phyloP scores from a whole-genome alignment of 37 sponge, comb jelly and placozoan genomes.

The Beroe ovata region DNA sequence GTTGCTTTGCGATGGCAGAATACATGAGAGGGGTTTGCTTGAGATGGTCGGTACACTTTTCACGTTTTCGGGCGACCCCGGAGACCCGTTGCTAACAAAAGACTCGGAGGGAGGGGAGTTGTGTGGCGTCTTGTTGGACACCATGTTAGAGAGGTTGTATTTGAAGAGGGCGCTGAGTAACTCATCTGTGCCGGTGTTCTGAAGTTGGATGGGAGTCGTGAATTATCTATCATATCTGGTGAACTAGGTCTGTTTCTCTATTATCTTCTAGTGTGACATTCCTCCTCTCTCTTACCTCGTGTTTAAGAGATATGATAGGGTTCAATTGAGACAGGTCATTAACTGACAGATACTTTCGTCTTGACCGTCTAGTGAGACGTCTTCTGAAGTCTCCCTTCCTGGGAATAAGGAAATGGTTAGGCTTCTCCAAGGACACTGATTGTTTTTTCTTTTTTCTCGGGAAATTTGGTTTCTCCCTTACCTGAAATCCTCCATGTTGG shows the following conservation, averaged over 20 bases:
- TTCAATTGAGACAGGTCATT: slow-evolving; percentile 45
- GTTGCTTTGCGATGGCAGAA: neutral
- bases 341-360: slow-evolving; percentile 45
- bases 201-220: too few species aligned
- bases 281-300: neutral
- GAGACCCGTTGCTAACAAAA: neutral
- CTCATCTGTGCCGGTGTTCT: slow-evolving; percentile 1
- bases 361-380: slow-evolving; percentile 23
- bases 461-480: neutral
- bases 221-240: too few species aligned
- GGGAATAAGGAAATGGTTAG: neutral
- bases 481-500: slow-evolving; percentile 75
- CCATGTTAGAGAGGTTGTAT: slow-evolving; percentile 52
- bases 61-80: neutral
- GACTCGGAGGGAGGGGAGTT: neutral
- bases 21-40: too few species aligned
- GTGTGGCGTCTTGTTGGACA: neutral
- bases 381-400: slow-evolving; percentile 65
- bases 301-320: slow-evolving; percentile 22
- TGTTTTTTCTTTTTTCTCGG: too few species aligned
- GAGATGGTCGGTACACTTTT: too few species aligned
- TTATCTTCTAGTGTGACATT: too few species aligned
- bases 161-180: slow-evolving; percentile 9
- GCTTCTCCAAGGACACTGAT: neutral
- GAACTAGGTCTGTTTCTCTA: too few species aligned